Evolutionary conservation across 2,113 vertebrate genomes (phyloP).

Genomic region (rabbit (Oryctolagus cuniculus)): DNA sequence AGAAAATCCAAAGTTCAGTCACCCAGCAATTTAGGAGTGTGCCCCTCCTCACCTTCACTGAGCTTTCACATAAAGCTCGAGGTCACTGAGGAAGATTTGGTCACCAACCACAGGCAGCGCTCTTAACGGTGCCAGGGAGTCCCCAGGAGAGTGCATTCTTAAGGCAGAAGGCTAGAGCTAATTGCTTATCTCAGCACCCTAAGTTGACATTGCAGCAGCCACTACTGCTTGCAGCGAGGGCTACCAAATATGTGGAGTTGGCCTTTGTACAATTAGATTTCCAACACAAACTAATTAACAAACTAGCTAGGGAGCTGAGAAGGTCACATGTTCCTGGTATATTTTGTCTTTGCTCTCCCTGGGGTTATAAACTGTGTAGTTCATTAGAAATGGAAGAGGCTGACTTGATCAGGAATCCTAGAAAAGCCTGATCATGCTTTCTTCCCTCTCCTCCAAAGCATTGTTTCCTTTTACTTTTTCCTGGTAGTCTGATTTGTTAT

Average conservation of each 20-base stretch:
- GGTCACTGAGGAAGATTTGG: slow-evolving; percentile 79
- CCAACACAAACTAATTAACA: slow-evolving; percentile 75
- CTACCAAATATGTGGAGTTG: slow-evolving; percentile 74
- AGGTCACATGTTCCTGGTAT: slow-evolving; percentile 76
- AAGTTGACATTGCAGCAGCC: slow-evolving; percentile 81
- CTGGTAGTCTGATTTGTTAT: slow-evolving; percentile 84
- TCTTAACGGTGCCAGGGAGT: slow-evolving; percentile 77
- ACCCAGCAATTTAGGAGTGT: slow-evolving; percentile 75
- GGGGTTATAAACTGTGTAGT: slow-evolving; percentile 70
- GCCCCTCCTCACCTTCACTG: slow-evolving; percentile 63
- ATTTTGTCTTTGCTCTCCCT: slow-evolving; percentile 81
- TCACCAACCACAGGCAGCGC: slow-evolving; percentile 83
- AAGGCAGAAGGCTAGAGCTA: slow-evolving; percentile 86
- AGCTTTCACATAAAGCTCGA: slow-evolving; percentile 70
- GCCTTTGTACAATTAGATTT: slow-evolving; percentile 76
- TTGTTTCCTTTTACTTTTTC: slow-evolving; percentile 59
- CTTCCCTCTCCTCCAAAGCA: slow-evolving; percentile 78
- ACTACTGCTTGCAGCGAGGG: slow-evolving; percentile 67
- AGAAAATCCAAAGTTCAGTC: slow-evolving; percentile 79
- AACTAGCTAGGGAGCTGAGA: slow-evolving; percentile 82
- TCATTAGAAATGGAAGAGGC: slow-evolving; percentile 83
- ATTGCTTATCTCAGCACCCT: slow-evolving; percentile 81
- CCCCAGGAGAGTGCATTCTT: slow-evolving; percentile 82
- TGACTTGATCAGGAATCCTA: slow-evolving; percentile 83
- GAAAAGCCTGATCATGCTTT: slow-evolving; percentile 74